These are phyloP conservation scores for Amblyjoppa fuscipennis DNA, from an alignment of 2,888 invertebrate species.

Conservation along the genomic window DNA sequence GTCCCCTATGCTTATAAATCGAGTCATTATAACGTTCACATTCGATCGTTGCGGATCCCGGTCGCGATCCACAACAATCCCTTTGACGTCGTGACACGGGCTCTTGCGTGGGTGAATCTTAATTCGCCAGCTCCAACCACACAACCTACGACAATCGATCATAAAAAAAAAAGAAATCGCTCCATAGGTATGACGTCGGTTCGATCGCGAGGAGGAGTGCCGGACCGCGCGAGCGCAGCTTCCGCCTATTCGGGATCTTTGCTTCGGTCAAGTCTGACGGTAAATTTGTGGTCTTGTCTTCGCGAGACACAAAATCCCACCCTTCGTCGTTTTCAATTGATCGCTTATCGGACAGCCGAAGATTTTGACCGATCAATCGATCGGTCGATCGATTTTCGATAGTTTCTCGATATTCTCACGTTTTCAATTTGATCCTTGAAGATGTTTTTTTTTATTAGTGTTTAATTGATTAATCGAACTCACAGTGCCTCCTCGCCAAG, in stretches of 20 bases:
- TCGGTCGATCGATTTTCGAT: neutral
- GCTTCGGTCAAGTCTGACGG: slow-evolving; percentile 10
- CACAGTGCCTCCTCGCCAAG: slow-evolving; percentile 81
- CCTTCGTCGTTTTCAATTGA: neutral
- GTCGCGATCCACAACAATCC: slow-evolving; percentile 3
- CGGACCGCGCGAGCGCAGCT: slow-evolving; percentile 36
- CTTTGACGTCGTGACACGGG: slow-evolving; percentile 49
- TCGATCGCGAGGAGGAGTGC: neutral
- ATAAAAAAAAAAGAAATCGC: slow-evolving; percentile 29
- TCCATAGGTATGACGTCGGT: slow-evolving; percentile 55
- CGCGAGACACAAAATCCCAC: neutral
- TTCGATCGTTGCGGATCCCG: slow-evolving; percentile 30
- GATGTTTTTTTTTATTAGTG: neutral
- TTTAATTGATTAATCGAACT: slow-evolving; percentile 69
- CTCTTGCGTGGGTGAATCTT: slow-evolving; percentile 44
- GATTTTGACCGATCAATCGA: neutral
- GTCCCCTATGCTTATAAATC: slow-evolving; percentile 58
- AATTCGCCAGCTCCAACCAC: slow-evolving; percentile 35
- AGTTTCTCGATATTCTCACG: neutral
- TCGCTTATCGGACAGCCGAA: neutral
- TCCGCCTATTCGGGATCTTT: slow-evolving; percentile 10
- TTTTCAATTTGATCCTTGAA: neutral
- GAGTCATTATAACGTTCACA: slow-evolving; percentile 55
- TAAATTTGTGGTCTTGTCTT: neutral
- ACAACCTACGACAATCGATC: slow-evolving; percentile 51